Conservation (phyloP, 2,797 vertebrate genomes). For the Pagetopsis macropterus region DNA sequence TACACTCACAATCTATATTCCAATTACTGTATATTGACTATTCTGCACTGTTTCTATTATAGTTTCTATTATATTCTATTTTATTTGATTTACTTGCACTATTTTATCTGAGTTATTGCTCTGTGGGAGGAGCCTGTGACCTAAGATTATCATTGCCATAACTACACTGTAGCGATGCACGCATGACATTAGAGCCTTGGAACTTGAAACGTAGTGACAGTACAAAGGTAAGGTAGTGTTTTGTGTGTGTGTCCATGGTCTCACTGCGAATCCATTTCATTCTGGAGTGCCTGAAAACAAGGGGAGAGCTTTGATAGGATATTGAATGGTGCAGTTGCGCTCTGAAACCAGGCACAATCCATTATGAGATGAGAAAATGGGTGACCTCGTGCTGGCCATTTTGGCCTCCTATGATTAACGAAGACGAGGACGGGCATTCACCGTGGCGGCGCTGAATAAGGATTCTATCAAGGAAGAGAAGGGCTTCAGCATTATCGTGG, state of each 20-base stretch:
- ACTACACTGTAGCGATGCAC: too few species aligned
- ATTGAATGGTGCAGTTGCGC: conserved; percentile 48
- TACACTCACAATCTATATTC: not conserved
- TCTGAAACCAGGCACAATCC: conserved; percentile 36
- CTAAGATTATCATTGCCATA: too few species aligned
- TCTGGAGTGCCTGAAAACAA: conserved; percentile 19
- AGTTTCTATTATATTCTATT: too few species aligned
- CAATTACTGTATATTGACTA: too few species aligned
- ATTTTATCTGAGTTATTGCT: too few species aligned
- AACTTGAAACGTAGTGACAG: not conserved
- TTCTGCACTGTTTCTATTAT: too few species aligned
- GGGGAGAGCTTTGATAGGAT: conserved; percentile 36
- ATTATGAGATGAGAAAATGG: conserved; percentile 51
- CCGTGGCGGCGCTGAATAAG: conserved; percentile 11
- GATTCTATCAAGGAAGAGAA: conserved; percentile 23
- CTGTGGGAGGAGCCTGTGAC: too few species aligned
- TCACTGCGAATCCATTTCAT: conserved; percentile 28
- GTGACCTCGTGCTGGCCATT: conserved; percentile 28
- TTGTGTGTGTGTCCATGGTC: conserved; percentile 13
- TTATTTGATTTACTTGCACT: too few species aligned
- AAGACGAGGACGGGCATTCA: conserved; percentile 29
- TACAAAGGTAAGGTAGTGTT: not conserved
- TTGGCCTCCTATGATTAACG: conserved; percentile 30
- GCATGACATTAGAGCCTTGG: too few species aligned
- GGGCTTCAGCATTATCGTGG: not conserved